Base-by-base conservation (phyloP, 92 coral and sea anemone genomes). In the Meandrina meandrites region DNA sequence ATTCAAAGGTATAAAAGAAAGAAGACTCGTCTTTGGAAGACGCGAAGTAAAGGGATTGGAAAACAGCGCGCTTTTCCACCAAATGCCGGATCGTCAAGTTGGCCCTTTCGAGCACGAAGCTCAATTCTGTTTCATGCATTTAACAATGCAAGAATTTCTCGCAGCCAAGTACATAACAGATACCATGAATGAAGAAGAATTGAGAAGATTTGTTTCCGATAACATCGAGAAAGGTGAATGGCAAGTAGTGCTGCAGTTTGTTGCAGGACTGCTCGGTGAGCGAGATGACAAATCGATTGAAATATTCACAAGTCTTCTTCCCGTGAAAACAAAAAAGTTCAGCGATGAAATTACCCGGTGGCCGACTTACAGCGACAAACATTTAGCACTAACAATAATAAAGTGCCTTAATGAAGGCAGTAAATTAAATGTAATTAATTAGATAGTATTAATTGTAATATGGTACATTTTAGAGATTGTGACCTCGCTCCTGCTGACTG, bases 231-330 rank as follows among this genome's bases (percentile, higher is more conserved):
- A 86, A 6, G 78, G 83, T 14, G 84, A 87, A 34, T 90, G 93
- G 93, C 76, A 90, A 24, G 76, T 90, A 19, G 93, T 86, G 53
- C 28, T 90, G 27, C 93, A 90, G 90, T 90, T 90, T 76, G 87
- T 86, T 0, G 93, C 90, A 36, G 93, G 93, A 24, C 70, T 90
- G n/a, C 76, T 86, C 40, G 78, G 75, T 30, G 81, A 89, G 1
- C 78, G 53, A 73, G 68, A 79, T 8, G 45, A 21, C 24, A 19
- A 51, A n/a, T 24, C 19, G 17, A 81, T n/a, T 1, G 58, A 81
- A 5, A 64, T 81, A 14, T 81, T 81, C 40, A 40, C 73, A 9
- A 24, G 66, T 18, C 37, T 81, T 24, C 36, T 81, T 8, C 84
- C 84, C 5, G 48, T 27, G 21, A 36, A 36, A 32, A 81, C 75